phyloP scores from a whole-genome alignment of 2,888 invertebrate genomes.

The Venustoraphidia nigricollis region DNA sequence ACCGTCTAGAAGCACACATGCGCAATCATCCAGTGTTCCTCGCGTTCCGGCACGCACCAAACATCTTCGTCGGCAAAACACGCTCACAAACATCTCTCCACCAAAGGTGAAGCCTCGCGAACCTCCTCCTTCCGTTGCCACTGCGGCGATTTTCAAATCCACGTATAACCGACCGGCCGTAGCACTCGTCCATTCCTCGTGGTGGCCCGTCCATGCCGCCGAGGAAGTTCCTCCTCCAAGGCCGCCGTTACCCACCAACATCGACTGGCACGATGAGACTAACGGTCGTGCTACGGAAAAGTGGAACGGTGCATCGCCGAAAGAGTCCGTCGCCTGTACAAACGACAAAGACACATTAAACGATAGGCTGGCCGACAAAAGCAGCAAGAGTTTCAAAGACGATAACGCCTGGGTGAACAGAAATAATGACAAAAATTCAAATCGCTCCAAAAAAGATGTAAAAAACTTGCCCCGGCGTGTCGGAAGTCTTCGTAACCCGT shows the following conservation, averaged over 20 bases:
- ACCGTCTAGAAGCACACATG: no score
- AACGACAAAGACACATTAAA: no score
- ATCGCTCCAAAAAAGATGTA: no score
- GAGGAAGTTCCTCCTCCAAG: conserved; percentile 17
- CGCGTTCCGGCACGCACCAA: no score
- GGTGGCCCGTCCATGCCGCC: conserved; percentile 29
- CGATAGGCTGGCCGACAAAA: no score
- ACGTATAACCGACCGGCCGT: conserved; percentile 10
- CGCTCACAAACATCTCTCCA: conserved; percentile 24
- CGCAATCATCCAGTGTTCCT: no score
- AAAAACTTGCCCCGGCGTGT: no score
- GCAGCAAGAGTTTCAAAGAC: no score
- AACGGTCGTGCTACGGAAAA: conserved; percentile 5
- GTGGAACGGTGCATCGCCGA: conserved; percentile 8
- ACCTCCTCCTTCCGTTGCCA: not conserved
- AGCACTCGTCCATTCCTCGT: conserved; percentile 20
- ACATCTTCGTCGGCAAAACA: no score
- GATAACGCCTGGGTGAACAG: no score
- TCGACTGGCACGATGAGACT: conserved; percentile 10
- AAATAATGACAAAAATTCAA: no score
- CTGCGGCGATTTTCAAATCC: no score
- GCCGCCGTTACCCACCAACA: conserved; percentile 13
- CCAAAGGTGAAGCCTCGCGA: not conserved
- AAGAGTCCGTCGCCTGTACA: not conserved
- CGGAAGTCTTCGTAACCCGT: conserved; percentile 4